Percentiles rank a stretch among this genome's conserved stretches.
phyloP scores from a whole-genome alignment of 1,140 invertebrate genomes.

The Trinorchestia longiramus region DNA sequence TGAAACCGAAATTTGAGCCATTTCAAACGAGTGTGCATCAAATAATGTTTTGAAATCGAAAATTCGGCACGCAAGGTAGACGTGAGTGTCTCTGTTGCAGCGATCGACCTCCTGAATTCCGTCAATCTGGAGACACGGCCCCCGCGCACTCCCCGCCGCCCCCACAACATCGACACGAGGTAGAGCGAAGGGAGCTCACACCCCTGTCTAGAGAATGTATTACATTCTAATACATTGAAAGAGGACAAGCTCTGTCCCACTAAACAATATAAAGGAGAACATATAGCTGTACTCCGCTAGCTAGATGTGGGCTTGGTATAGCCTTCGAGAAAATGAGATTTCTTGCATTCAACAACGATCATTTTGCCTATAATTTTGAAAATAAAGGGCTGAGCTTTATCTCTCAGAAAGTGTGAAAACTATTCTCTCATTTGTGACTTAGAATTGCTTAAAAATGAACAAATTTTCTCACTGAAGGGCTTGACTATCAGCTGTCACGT shows the following conservation, averaged over 20 bases:
- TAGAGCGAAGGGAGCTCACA: background rate
- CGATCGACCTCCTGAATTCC: slow-evolving; percentile 51
- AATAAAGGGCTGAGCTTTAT: background rate
- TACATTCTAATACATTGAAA: background rate
- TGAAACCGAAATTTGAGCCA: background rate
- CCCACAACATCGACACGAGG: slow-evolving; percentile 24
- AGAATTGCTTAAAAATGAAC: background rate
- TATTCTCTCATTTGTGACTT: background rate
- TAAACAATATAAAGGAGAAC: background rate
- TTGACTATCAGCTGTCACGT: background rate
- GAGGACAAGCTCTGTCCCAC: background rate
- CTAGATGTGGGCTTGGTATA: background rate
- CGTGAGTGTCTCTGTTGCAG: slow-evolving; percentile 34
- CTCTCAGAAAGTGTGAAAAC: background rate
- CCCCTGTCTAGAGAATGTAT: background rate
- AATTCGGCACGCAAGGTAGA: background rate
- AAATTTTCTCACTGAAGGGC: background rate
- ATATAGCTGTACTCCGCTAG: background rate
- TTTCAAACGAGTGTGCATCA: background rate
- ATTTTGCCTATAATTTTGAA: background rate
- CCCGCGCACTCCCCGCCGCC: slow-evolving; percentile 7
- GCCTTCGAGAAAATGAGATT: background rate
- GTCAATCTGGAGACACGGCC: slow-evolving; percentile 33
- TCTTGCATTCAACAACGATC: background rate
- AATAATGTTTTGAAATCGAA: background rate